Evolutionary conservation across 2,797 vertebrate genomes (phyloP).

Genomic region (Ctenopoma multispine): DNA sequence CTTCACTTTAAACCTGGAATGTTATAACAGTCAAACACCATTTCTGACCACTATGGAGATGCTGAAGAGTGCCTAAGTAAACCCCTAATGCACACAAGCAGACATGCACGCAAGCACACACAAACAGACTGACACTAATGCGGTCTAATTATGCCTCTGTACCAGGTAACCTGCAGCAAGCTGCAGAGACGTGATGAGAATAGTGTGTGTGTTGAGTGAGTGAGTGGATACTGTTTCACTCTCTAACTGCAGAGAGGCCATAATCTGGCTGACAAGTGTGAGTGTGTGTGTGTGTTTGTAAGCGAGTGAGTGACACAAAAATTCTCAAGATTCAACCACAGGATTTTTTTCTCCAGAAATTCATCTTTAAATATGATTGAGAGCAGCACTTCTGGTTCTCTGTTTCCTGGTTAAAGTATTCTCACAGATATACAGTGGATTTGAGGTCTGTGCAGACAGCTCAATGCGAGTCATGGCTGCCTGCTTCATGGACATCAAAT

Average conservation of each 20-base stretch:
- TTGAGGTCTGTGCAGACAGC: constrained; percentile 10
- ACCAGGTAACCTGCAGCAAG: constrained; percentile 62
- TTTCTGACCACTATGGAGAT: constrained; percentile 37
- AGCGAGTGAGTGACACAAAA: constrained; percentile 13
- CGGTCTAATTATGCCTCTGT: constrained; percentile 65
- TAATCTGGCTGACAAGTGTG: constrained; percentile 36
- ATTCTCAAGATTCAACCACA: constrained; percentile 30
- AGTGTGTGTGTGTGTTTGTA: background rate
- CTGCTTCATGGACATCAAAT: constrained; percentile 4
- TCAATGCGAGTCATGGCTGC: constrained; percentile 1
- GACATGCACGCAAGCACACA: background rate
- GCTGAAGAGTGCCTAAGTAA: constrained; percentile 34
- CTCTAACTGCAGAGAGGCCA: constrained; percentile 20
- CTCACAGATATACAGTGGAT: constrained; percentile 4
- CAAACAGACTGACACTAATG: constrained; percentile 61
- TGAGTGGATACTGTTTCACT: constrained; percentile 30
- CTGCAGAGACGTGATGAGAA: constrained; percentile 62
- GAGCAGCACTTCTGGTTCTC: no score
- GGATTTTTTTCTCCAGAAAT: background rate
- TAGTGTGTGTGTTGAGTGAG: constrained; percentile 4
- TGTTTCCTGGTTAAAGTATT: background rate
- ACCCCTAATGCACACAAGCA: constrained; percentile 24
- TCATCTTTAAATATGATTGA: background rate
- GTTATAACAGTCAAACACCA: constrained; percentile 38
- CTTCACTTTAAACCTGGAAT: constrained; percentile 46